Evolutionary conservation across 2,888 invertebrate species (phyloP), one percentile per base, ranked within the genome.

Genomic region (Drosophila tanythrix): DNA sequence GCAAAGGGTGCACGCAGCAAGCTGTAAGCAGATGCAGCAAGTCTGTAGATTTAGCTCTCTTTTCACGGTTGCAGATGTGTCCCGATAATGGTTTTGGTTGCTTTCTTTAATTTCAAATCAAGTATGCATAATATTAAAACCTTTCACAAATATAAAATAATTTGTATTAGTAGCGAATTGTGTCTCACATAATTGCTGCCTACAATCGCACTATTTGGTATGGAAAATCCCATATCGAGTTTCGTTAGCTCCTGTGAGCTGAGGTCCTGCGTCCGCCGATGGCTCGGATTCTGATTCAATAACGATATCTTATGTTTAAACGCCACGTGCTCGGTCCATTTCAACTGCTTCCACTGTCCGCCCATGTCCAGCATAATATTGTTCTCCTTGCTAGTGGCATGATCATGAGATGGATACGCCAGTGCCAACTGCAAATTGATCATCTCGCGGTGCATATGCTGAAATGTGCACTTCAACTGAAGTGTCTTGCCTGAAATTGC

Each of bases 1-100:
- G 94, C 96, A 8, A 96, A 96, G 90, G 97, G 96, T 0, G 95
- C 95, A 1, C 95, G 95, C 83, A 96, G 96, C 91, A 96, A 96
- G 92, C 94, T 96, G 73, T 96, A 93, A 56, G 13, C 55, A 56
- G n/a, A 3, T 38, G 13, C 55, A 27, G 38, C 13, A 38, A 38
- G 38, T 38, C 94, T 96, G 73, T 96, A 93, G 76, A 38, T 18
- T 13, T 21, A 10, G 31, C 18, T 46, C n/a, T 13, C 8, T 29
- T 33, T 27, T 48, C 36, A 27, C 31, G 18, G 36, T 58, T 11
- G 33, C 15, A 31, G 31, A 56, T 46, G 33, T 27, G 10, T n/a
- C 8, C 31, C 29, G 68, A 57, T 70, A 74, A 58, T 77, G 86
- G 88, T 74, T 80, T 75, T 78, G 75, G 78, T 80, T 69, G 74